Base-by-base conservation (phyloP, 2,888 invertebrate species). In the Campoplex nolae region DNA sequence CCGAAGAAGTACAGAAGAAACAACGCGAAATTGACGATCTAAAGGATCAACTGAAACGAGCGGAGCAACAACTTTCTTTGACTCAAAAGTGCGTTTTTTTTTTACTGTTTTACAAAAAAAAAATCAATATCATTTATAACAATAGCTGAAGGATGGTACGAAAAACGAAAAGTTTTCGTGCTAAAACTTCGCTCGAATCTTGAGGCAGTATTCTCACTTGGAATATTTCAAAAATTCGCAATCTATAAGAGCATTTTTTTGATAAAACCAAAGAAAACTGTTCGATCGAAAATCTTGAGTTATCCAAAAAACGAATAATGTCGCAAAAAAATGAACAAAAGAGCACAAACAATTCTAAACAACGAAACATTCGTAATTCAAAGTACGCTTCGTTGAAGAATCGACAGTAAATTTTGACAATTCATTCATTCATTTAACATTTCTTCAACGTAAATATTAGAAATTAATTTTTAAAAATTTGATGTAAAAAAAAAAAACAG, bases 21-120 rank as follows among this genome's bases (percentile, higher is more conserved):
- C 95, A 95, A 80, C 92, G 91, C 0, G 96, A 97, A 93, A 95
- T 97, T 70, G 95, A 96, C 67, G 95, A 95, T 0, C 93, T 97
- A 48, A 95, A 95, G 73, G 95, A 95, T 77, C 96, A 96, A 91
- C 93, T 97, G 28, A 94, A 94, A 32, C 95, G 95, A 85, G 96
- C 96, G 35, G 97, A 97, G 92, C 95, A 95, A 35, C 96, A 96
- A 90, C 94, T 97, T 74, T 94, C 93, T 11, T 94, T 95, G 67
- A 96, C 96, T 0, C 96, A 96, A 90, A 95, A 95, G 94, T 95
- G 89, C 90, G 91, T 85, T 71, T 84, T 71, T 84, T 84, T 79
- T 54, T 77, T 62, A 23, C 2, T n/a, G 9, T 67, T 42, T 9
- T 18, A n/a, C 8, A n/a, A 38, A 28, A 32, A 38, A 38, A 42